Conservation (phyloP, 2,797 vertebrate species). For the Glyptemys insculpta region DNA sequence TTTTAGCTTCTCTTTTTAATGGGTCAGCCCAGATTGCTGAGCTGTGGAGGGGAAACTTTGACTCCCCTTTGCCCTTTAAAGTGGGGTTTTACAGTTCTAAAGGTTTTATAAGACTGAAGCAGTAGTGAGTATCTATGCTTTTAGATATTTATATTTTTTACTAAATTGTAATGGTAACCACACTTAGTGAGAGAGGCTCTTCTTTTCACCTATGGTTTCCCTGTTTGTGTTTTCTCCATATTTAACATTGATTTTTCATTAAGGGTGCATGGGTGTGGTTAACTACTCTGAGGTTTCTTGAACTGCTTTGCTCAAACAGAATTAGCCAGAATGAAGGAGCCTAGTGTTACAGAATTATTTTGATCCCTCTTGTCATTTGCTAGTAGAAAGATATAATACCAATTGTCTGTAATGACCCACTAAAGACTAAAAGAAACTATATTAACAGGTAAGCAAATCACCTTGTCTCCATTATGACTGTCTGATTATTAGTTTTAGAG, state of each 20-base stretch:
- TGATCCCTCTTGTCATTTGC: background rate
- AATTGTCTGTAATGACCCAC: background rate
- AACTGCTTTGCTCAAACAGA: accelerated
- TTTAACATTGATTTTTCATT: accelerated
- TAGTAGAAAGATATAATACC: background rate
- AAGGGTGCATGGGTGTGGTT: background rate
- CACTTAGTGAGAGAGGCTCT: background rate
- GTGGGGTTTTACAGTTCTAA: background rate
- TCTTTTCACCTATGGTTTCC: background rate
- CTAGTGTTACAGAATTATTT: background rate
- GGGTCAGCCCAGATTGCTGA: background rate
- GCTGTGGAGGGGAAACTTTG: accelerated
- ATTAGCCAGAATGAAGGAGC: background rate
- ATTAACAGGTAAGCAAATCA: background rate
- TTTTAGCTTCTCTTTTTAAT: background rate
- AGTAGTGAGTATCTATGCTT: accelerated
- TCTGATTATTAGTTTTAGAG: background rate
- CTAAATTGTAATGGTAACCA: background rate
- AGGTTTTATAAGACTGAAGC: background rate
- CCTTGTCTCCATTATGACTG: background rate
- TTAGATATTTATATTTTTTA: background rate
- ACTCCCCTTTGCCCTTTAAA: background rate
- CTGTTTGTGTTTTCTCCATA: background rate
- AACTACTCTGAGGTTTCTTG: background rate
- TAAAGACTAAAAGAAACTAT: background rate